Conservation (phyloP, 1,140 invertebrate species). For the Formica exsecta region DNA sequence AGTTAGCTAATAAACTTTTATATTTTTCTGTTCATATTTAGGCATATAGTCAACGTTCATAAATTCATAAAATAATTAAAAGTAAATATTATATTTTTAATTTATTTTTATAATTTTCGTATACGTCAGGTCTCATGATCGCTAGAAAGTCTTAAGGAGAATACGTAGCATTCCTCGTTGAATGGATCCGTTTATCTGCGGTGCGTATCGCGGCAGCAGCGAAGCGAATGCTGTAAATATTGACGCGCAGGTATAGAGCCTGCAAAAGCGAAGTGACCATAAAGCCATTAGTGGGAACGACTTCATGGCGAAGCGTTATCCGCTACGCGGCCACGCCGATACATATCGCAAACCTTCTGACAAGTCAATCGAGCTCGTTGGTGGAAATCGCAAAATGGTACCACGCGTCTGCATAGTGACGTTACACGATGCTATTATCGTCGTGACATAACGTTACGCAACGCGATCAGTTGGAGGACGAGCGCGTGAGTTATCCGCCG, state of each 20-base stretch:
- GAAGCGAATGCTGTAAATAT: slow-evolving; percentile 9
- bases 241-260: slow-evolving; percentile 24
- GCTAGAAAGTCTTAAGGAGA: neutral
- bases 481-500: slow-evolving; percentile 33
- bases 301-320: slow-evolving; percentile 33
- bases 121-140: neutral
- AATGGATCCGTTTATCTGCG: neutral
- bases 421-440: slow-evolving; percentile 57
- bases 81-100: neutral
- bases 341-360: slow-evolving; percentile 55
- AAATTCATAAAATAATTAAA: neutral
- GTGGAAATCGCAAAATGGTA: slow-evolving; percentile 62
- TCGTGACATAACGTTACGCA: slow-evolving; percentile 68
- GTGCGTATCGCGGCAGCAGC: too few species aligned
- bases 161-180: neutral
- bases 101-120: neutral
- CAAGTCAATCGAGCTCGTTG: slow-evolving; percentile 49
- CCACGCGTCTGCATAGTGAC: slow-evolving; percentile 44
- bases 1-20: too few species aligned
- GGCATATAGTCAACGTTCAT: neutral
- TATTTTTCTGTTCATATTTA: neutral
- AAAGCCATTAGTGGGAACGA: slow-evolving; percentile 53
- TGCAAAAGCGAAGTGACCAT: slow-evolving; percentile 10
- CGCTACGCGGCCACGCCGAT: slow-evolving; percentile 29
- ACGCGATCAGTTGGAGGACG: slow-evolving; percentile 61